phyloP scores from a whole-genome alignment of 2,797 vertebrate genomes.

The Pangasius djambal region DNA sequence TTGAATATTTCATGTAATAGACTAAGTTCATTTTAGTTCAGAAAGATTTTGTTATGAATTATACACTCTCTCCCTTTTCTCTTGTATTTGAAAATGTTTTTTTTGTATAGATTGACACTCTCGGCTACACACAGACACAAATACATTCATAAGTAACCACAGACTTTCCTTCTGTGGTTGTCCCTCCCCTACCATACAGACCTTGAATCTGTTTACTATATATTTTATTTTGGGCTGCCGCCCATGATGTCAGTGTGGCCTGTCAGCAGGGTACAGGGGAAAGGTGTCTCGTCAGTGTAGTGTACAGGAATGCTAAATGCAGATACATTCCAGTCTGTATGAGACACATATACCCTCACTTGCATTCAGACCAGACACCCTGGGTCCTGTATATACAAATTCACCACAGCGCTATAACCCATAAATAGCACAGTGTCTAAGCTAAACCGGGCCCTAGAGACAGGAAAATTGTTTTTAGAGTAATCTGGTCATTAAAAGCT shows the following conservation, averaged over 20 bases:
- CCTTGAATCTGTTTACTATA: slow-evolving; percentile 18
- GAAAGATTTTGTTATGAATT: slow-evolving; percentile 40
- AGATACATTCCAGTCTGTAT: slow-evolving; percentile 31
- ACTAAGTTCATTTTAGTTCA: slow-evolving; percentile 21
- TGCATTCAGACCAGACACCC: slow-evolving; percentile 15
- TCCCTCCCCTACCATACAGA: slow-evolving; percentile 10
- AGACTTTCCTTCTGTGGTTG: not conserved
- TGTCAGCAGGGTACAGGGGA: slow-evolving; percentile 25
- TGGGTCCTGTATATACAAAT: slow-evolving; percentile 14
- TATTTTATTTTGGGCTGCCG: slow-evolving; percentile 61
- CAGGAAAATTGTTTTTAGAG: not conserved
- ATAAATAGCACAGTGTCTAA: not conserved
- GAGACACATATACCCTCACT: slow-evolving; percentile 20
- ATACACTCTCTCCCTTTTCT: not conserved
- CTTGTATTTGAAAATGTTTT: slow-evolving; percentile 25
- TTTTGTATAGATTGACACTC: slow-evolving; percentile 23
- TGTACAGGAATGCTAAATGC: slow-evolving; percentile 42
- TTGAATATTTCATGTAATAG: slow-evolving; percentile 45
- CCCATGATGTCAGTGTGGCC: slow-evolving; percentile 35
- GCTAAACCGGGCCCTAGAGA: not conserved
- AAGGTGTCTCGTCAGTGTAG: slow-evolving; percentile 9
- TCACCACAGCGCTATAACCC: not conserved
- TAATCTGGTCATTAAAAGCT: not conserved
- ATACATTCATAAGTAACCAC: slow-evolving; percentile 17
- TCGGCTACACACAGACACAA: not conserved